Conservation (phyloP, 2,113 vertebrate species). For the Dipodomys spectabilis region DNA sequence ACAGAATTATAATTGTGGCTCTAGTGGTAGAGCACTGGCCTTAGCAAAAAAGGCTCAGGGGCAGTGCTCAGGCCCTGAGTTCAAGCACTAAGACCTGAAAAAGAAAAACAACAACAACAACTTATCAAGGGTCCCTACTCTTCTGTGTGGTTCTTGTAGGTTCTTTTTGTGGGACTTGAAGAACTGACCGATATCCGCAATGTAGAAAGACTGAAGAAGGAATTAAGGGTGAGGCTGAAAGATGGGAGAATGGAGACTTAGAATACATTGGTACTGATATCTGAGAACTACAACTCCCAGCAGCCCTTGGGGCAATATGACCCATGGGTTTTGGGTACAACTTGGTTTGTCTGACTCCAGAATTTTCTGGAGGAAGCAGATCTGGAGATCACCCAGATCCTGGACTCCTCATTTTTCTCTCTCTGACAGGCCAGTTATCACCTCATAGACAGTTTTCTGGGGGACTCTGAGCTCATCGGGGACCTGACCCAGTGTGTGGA, state of each 20-base stretch:
- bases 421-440: slow-evolving; percentile 88
- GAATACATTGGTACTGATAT: background rate
- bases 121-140: no score
- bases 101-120: no score
- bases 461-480: slow-evolving; percentile 86
- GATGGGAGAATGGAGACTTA: background rate
- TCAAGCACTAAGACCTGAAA: no score
- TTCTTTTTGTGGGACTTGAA: slow-evolving; percentile 92
- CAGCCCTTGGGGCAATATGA: background rate
- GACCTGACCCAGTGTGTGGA: slow-evolving; percentile 93
- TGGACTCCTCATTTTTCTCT: background rate
- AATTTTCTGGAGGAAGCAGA: background rate
- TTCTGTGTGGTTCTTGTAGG: slow-evolving; percentile 72
- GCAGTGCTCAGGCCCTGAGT: no score
- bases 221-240: slow-evolving; percentile 85
- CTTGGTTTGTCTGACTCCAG: background rate
- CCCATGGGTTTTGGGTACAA: background rate
- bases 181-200: slow-evolving; percentile 91
- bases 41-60: no score
- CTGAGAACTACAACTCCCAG: background rate
- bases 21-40: no score
- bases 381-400: background rate
- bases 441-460: slow-evolving; percentile 92
- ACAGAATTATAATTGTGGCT: no score
- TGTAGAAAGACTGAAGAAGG: slow-evolving; percentile 94